Evolutionary conservation across 2,888 invertebrate species (phyloP).

Genomic region (Tanypteryx hageni): DNA sequence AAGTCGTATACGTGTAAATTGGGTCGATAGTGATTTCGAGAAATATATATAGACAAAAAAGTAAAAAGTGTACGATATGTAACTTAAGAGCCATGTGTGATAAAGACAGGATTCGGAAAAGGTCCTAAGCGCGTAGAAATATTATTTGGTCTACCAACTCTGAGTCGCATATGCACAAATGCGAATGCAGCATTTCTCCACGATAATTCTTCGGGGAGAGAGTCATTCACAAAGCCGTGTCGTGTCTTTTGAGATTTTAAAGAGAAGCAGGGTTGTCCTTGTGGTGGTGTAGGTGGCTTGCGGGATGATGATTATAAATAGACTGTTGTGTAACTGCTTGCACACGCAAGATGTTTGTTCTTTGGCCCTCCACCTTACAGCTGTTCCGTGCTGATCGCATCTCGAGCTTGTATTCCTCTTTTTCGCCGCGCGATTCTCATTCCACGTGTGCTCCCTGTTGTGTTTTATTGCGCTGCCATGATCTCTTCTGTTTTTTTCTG

Average conservation of each 20-base stretch:
- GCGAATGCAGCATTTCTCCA: background rate
- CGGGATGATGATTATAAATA: slow-evolving; percentile 23
- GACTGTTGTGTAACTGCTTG: slow-evolving; percentile 26
- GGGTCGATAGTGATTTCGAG: no score
- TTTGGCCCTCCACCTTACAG: background rate
- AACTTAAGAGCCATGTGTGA: background rate
- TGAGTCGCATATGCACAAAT: background rate
- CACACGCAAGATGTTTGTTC: slow-evolving; percentile 36
- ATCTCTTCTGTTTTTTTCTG: background rate
- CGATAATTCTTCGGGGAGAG: background rate
- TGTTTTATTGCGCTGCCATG: background rate
- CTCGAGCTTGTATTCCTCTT: background rate
- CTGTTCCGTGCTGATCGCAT: background rate
- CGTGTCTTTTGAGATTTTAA: no score
- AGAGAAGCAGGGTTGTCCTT: background rate
- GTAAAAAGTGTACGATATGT: no score
- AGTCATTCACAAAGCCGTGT: no score
- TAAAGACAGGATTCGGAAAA: background rate
- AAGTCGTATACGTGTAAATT: no score
- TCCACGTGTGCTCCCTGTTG: background rate
- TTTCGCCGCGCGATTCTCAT: no score
- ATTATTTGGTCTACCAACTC: background rate
- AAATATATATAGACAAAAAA: no score
- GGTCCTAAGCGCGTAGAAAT: background rate
- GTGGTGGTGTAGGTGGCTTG: background rate